A percentile compares a stretch with the other conserved stretches of the same genome.
Evolutionary conservation across 2,113 vertebrate genomes (phyloP).

Genomic region (Benitochromis conjunctus): DNA sequence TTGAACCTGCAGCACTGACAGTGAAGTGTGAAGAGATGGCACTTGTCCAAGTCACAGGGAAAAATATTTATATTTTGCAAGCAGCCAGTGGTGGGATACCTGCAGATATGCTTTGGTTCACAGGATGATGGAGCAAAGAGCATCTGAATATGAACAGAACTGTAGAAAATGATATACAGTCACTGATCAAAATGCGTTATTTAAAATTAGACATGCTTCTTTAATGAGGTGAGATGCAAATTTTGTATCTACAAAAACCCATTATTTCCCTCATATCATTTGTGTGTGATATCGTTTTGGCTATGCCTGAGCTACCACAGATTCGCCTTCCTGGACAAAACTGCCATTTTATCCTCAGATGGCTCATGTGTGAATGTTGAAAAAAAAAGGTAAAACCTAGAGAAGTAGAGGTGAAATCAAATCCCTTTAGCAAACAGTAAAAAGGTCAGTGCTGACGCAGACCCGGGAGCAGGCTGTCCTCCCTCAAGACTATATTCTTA

Average conservation of each 20-base stretch:
- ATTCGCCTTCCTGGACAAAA: constrained; percentile 54
- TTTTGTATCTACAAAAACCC: not conserved
- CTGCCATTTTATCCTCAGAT: constrained; percentile 63
- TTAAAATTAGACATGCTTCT: not conserved
- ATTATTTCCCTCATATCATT: constrained; percentile 5
- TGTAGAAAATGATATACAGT: not conserved
- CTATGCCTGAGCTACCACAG: not conserved
- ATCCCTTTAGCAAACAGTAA: constrained; percentile 77
- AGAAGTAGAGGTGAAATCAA: constrained; percentile 67
- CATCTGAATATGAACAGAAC: not conserved
- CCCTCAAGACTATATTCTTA: constrained; percentile 65
- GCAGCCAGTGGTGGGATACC: not conserved
- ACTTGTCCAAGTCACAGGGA: not conserved
- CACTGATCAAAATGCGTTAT: not conserved
- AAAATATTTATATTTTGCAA: not conserved
- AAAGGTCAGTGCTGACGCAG: constrained; percentile 78
- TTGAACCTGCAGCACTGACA: not conserved
- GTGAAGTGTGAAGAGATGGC: not conserved
- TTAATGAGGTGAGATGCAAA: not conserved
- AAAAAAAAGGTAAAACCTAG: constrained; percentile 36
- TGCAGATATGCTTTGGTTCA: not conserved
- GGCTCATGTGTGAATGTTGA: constrained; percentile 59
- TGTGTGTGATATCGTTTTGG: constrained; percentile 17
- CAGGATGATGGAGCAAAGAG: not conserved
- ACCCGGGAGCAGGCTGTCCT: constrained; percentile 41